Conservation (phyloP, 2,797 vertebrate species). For the Typhlichthys subterraneus region DNA sequence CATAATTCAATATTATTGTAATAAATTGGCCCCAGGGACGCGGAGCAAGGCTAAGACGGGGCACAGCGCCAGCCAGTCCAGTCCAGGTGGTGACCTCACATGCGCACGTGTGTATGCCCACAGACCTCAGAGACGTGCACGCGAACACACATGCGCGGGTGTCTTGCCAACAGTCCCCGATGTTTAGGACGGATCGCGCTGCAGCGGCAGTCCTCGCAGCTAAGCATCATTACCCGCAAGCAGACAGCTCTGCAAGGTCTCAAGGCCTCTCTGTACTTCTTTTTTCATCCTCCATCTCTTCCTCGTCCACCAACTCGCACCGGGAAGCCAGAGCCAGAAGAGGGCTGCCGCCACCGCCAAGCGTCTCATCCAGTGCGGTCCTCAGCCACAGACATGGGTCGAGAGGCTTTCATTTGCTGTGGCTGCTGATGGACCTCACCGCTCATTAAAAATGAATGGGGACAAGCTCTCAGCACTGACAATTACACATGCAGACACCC, state of each 20-base stretch:
- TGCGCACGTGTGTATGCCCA: neutral
- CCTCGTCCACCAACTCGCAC: conserved; percentile 42
- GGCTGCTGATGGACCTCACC: conserved; percentile 73
- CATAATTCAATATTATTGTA: conserved; percentile 66
- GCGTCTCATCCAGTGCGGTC: conserved; percentile 36
- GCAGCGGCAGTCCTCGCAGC: conserved; percentile 54
- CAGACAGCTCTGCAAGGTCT: conserved; percentile 59
- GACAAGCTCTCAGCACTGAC: conserved; percentile 75
- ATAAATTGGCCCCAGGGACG: conserved; percentile 54
- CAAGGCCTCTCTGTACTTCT: conserved; percentile 54
- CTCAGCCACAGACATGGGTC: conserved; percentile 47
- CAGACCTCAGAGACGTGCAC: conserved; percentile 8
- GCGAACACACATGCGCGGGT: neutral
- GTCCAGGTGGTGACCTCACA: conserved; percentile 5
- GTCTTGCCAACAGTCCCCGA: neutral
- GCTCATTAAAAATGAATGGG: conserved; percentile 82
- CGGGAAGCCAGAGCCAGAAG: conserved; percentile 49
- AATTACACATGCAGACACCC: conserved; percentile 69
- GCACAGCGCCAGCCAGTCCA: conserved; percentile 13
- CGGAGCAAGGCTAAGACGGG: conserved; percentile 17
- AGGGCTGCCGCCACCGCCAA: conserved; percentile 66
- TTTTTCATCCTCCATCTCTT: conserved; percentile 10
- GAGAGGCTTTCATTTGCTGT: conserved; percentile 63
- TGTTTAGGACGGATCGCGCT: neutral
- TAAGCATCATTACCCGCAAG: conserved; percentile 64